Base-by-base conservation (phyloP, 2,888 invertebrate genomes). In the Drosophila kanekoi region DNA sequence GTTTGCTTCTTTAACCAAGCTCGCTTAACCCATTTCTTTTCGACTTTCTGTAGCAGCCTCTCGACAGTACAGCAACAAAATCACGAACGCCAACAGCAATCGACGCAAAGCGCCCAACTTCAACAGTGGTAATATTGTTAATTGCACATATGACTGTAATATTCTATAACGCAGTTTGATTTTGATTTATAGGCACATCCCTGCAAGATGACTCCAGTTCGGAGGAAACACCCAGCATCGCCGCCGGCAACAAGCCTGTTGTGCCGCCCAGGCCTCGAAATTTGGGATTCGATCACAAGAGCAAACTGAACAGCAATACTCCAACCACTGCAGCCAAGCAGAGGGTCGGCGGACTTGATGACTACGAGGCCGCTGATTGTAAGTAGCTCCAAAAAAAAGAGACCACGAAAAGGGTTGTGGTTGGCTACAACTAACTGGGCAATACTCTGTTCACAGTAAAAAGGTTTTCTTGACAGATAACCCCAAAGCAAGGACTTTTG, bases 141-240 rank as follows among this genome's bases (percentile, higher is more conserved):
- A 23, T 23, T 49, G n/a, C 2, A n/a, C 0, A 16, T 0, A 8
- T 11, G 11, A 11, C 9, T n/a, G 23, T 0, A 23, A 2, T 4
- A 1, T 4, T 9, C 1, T 14, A 20, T 14, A 13, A 60, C 23
- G 4, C 8, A 28, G 8, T 28, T 16, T 11, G 18, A n/a, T 52
- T 20, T 8, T 18, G 8, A 1, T 32, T 11, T 33, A 5, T 16
- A 84, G 79, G 80, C 72, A 81, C 85, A 14, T 79, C 85, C 10
- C 73, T 89, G 45, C 95, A 95, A 77, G 97, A 97, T 91, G 96
- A 96, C 92, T 96, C 96, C 51, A 96, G 96, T 82, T 96, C 96
- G 0, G 97, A 97, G 89, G 95, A 96, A 82, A 93, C 91, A 20
- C 90, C 90, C 49, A 91, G 89, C 48, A 88, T 85, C 43, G 87